Evolutionary conservation across 2,113 vertebrate species (phyloP).

Genomic region (Alces alces): DNA sequence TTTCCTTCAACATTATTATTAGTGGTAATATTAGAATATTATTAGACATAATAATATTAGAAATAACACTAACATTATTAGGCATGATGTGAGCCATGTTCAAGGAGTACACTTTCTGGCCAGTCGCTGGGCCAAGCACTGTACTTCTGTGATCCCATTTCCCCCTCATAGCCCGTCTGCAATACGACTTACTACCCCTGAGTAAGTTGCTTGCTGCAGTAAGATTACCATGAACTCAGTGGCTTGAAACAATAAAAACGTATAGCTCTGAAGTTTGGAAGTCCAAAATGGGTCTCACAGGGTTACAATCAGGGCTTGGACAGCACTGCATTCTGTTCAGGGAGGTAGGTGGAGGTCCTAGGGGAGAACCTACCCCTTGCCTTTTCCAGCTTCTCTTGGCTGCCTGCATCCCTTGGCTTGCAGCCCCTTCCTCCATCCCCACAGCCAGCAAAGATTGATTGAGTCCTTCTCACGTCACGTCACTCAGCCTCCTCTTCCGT

Average conservation of each 20-base stretch:
- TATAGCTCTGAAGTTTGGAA: background rate
- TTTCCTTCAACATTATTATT: too few relatives aligned
- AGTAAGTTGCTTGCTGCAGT: background rate
- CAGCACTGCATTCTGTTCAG: too few relatives aligned
- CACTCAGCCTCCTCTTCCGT: accelerated
- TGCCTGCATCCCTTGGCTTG: background rate
- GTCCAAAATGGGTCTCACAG: background rate
- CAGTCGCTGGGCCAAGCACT: background rate
- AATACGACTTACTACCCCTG: accelerated
- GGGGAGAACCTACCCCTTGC: background rate
- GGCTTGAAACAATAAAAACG: background rate
- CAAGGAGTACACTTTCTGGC: accelerated
- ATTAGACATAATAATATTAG: background rate
- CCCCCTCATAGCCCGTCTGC: accelerated
- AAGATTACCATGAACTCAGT: background rate
- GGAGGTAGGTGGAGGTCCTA: accelerated
- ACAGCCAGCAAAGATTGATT: background rate
- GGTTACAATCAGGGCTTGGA: background rate
- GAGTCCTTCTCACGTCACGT: background rate
- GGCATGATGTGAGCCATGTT: background rate
- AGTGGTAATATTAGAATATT: background rate
- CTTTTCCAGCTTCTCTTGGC: background rate
- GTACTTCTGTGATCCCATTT: too few relatives aligned
- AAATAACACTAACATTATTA: background rate
- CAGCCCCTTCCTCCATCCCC: background rate